These are phyloP conservation scores for Amphipoea oculea DNA, from an alignment of 2,888 invertebrate genomes.

Conservation along the genomic window DNA sequence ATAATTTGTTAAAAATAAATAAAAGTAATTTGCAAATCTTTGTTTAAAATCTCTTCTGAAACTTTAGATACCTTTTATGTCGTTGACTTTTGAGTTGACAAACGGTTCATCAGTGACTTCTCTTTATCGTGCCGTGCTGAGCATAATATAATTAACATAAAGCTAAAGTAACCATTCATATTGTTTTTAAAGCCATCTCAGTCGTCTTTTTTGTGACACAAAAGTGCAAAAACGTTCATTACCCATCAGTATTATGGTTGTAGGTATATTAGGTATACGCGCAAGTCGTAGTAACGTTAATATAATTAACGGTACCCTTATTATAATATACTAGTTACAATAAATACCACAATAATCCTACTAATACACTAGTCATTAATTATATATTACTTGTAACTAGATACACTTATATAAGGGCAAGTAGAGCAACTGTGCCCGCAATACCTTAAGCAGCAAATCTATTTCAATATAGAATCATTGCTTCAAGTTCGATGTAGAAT, in stretches of 20 bases:
- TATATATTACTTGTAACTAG: conserved; percentile 21
- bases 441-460: background rate
- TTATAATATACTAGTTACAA: background rate
- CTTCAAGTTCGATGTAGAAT: conserved; percentile 16
- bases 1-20: background rate
- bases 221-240: conserved; percentile 4
- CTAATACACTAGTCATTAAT: conserved; percentile 26
- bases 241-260: conserved; percentile 36
- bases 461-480: conserved; percentile 13
- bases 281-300: conserved; percentile 12
- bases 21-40: background rate
- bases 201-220: background rate
- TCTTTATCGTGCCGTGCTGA: background rate
- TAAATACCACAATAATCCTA: background rate
- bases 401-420: conserved; percentile 9
- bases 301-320: conserved; percentile 7
- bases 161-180: background rate
- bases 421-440: conserved; percentile 9
- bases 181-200: background rate
- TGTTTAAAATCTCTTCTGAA: background rate
- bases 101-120: background rate
- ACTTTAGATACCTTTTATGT: background rate
- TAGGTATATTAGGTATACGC: background rate
- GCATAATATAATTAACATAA: background rate
- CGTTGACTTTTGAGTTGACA: conserved; percentile 2